These are phyloP conservation scores for Sciurus carolinensis DNA, from an alignment of 2,797 vertebrate genomes.

Conservation along the genomic window DNA sequence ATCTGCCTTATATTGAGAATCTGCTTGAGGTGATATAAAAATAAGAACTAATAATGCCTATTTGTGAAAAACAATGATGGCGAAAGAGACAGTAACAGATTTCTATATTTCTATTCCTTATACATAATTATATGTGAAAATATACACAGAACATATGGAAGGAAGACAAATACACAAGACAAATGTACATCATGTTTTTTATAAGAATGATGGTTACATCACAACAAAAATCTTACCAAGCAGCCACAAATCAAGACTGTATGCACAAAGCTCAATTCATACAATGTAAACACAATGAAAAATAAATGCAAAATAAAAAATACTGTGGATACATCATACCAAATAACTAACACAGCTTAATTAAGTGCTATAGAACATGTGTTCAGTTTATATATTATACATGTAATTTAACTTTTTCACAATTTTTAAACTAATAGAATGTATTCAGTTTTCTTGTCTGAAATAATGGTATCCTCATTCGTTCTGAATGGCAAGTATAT, in stretches of 20 bases:
- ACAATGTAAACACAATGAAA: constrained; percentile 69
- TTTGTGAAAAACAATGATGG: constrained; percentile 41
- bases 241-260: constrained; percentile 78
- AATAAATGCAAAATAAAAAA: constrained; percentile 72
- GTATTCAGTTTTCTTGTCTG: constrained; percentile 64
- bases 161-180: constrained; percentile 84
- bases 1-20: neutral
- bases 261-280: constrained; percentile 54
- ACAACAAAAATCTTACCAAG: constrained; percentile 79
- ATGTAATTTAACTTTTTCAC: constrained; percentile 41
- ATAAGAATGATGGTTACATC: constrained; percentile 74
- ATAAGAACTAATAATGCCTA: neutral
- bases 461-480: neutral
- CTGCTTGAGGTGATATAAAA: constrained; percentile 23
- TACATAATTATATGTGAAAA: constrained; percentile 48
- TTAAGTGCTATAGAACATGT: constrained; percentile 34
- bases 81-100: constrained; percentile 59
- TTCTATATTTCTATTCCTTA: constrained; percentile 32
- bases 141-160: constrained; percentile 65
- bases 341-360: constrained; percentile 61
- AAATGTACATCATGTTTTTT: constrained; percentile 77
- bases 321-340: constrained; percentile 60
- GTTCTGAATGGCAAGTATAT: constrained; percentile 31
- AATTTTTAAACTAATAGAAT: constrained; percentile 57
- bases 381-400: constrained; percentile 45